Evolutionary conservation across 2,113 vertebrate species (phyloP).

Genomic region (Andinoacara biseriatus): DNA sequence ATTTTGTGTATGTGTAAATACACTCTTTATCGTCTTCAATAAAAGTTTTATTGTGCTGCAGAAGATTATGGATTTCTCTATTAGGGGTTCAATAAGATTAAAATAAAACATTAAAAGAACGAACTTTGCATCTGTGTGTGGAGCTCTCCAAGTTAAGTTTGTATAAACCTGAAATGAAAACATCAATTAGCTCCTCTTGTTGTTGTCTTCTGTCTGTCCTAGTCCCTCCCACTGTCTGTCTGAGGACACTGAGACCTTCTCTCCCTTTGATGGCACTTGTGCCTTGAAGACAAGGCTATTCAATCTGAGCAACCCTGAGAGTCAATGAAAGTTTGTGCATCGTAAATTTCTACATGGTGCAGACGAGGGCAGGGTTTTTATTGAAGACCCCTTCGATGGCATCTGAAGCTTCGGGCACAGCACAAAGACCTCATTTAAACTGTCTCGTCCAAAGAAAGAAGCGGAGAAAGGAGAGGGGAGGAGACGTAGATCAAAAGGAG

Average conservation of each 20-base stretch:
- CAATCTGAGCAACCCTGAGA: constrained; percentile 40
- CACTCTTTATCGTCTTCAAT: not conserved
- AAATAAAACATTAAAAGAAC: not conserved
- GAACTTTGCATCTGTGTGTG: not conserved
- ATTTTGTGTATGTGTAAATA: not conserved
- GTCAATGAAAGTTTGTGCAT: constrained; percentile 23
- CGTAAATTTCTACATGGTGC: constrained; percentile 43
- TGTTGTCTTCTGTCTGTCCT: not conserved
- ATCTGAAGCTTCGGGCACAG: constrained; percentile 8
- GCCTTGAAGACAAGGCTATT: constrained; percentile 57
- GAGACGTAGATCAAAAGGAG: constrained; percentile 28
- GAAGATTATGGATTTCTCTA: not conserved
- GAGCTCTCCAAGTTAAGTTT: not conserved
- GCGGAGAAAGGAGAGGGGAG: constrained; percentile 6
- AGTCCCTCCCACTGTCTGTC: not conserved
- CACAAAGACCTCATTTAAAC: constrained; percentile 54
- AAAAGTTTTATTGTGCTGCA: not conserved
- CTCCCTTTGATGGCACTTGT: constrained; percentile 11
- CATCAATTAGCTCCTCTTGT: not conserved
- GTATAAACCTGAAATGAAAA: not conserved
- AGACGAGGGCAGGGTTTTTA: constrained; percentile 34
- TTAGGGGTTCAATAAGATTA: not conserved
- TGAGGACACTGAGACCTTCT: not conserved
- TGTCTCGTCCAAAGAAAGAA: constrained; percentile 14
- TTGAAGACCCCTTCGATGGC: constrained; percentile 30